Evolutionary conservation across 1,140 invertebrate species (phyloP).

Genomic region (Anoplolepis gracilipes): DNA sequence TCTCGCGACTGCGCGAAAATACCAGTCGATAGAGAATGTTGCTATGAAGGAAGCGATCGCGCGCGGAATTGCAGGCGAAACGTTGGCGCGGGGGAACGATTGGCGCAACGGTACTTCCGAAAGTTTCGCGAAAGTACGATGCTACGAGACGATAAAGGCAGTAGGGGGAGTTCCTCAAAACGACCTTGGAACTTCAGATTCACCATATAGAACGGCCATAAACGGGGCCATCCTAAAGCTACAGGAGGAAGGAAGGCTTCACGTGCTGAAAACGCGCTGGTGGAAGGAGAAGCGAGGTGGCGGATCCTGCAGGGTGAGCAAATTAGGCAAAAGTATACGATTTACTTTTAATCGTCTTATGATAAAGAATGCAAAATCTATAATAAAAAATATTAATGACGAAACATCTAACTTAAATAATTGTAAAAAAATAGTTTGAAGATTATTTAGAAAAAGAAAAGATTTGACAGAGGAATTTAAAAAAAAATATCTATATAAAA

Average conservation of each 20-base stretch:
- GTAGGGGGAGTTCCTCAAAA: slow-evolving; percentile 36
- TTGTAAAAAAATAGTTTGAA: neutral
- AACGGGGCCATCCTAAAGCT: slow-evolving; percentile 95
- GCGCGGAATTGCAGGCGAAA: slow-evolving; percentile 22
- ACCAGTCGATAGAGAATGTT: slow-evolving; percentile 23
- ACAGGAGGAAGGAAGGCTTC: slow-evolving; percentile 96
- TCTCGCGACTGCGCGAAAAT: slow-evolving; percentile 42
- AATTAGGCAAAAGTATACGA: slow-evolving; percentile 6
- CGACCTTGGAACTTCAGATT: slow-evolving; percentile 88
- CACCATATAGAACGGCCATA: slow-evolving; percentile 94
- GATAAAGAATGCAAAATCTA: neutral
- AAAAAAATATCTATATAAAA: neutral
- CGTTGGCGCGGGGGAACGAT: slow-evolving; percentile 34
- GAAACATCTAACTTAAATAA: neutral
- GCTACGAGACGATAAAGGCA: slow-evolving; percentile 53
- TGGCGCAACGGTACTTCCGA: slow-evolving; percentile 11
- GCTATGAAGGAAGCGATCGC: slow-evolving; percentile 39
- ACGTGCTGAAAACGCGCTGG: slow-evolving; percentile 97
- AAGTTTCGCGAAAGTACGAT: slow-evolving; percentile 52
- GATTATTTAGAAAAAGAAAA: neutral
- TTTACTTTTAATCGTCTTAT: neutral
- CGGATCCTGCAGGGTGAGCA: slow-evolving; percentile 91
- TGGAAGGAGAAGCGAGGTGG: slow-evolving; percentile 97
- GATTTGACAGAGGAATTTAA: neutral
- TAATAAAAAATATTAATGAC: neutral